Percentiles rank a stretch among this genome's conserved stretches.
Evolutionary conservation across 1,140 invertebrate genomes (phyloP).

Genomic region (Halyomorpha halys): DNA sequence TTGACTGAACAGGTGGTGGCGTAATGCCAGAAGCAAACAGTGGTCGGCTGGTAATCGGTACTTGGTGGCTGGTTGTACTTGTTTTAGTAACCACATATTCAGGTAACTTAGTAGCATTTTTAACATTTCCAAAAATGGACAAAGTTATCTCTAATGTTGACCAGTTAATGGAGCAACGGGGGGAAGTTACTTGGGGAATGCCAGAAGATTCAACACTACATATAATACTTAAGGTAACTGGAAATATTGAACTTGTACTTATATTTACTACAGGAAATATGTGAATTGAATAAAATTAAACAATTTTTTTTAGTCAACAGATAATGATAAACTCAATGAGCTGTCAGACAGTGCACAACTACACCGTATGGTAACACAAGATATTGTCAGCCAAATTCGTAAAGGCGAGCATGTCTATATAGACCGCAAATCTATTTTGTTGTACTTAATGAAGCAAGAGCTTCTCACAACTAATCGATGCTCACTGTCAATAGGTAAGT

Average conservation of each 20-base stretch:
- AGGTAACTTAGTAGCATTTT: slow-evolving; percentile 82
- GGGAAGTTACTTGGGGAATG: slow-evolving; percentile 60
- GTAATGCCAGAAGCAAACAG: slow-evolving; percentile 72
- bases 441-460: slow-evolving; percentile 52
- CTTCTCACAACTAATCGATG: slow-evolving; percentile 51
- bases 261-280: neutral
- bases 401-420: slow-evolving; percentile 57
- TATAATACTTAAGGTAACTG: slow-evolving; percentile 42
- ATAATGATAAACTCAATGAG: slow-evolving; percentile 44
- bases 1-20: slow-evolving; percentile 57
- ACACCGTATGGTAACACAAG: slow-evolving; percentile 37
- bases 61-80: slow-evolving; percentile 88
- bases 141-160: slow-evolving; percentile 59
- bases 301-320: slow-evolving; percentile 38
- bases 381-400: slow-evolving; percentile 49
- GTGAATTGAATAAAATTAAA: neutral
- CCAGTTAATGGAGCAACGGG: slow-evolving; percentile 51
- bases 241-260: neutral
- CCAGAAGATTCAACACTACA: slow-evolving; percentile 62
- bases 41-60: slow-evolving; percentile 74
- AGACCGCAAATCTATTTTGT: slow-evolving; percentile 68
- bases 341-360: slow-evolving; percentile 45
- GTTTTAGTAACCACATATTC: slow-evolving; percentile 86
- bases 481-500: slow-evolving; percentile 53
- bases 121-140: slow-evolving; percentile 83